Conservation (phyloP, 2,113 vertebrate species). For the Gavialis gangeticus region DNA sequence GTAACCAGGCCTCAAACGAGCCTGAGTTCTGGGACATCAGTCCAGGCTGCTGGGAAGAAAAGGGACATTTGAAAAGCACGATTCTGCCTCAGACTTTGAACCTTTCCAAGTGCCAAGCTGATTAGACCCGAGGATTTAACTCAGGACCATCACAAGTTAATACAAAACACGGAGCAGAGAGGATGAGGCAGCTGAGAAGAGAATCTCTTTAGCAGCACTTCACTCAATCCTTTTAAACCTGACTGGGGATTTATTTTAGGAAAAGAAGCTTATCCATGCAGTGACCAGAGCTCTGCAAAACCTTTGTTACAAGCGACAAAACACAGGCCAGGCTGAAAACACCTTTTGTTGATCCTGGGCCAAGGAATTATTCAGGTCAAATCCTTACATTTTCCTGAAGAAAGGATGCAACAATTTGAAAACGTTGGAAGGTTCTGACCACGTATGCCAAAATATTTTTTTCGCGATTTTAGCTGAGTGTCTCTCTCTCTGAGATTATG, state of each 20-base stretch:
- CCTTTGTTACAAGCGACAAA: background rate
- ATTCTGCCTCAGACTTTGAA: background rate
- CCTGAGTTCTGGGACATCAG: background rate
- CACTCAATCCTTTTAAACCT: conserved; percentile 36
- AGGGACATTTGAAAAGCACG: background rate
- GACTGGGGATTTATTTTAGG: conserved; percentile 15
- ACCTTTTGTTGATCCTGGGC: background rate
- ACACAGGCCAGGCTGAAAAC: background rate
- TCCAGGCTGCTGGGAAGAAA: background rate
- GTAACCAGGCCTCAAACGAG: background rate
- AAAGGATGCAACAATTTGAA: background rate
- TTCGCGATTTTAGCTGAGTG: conserved; percentile 50
- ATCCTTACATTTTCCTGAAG: background rate
- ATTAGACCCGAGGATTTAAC: background rate
- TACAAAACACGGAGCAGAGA: background rate
- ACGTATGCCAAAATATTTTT: conserved; percentile 23
- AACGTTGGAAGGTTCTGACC: background rate
- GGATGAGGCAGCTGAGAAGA: conserved; percentile 9
- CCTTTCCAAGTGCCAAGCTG: background rate
- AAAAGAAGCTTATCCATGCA: background rate
- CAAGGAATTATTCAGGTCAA: background rate
- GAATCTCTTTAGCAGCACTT: background rate
- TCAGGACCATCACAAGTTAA: background rate
- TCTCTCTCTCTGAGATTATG: background rate
- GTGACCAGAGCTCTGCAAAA: conserved; percentile 6